Percentiles rank a stretch among this genome's conserved stretches.
phyloP scores from a whole-genome alignment of 2,113 vertebrate species.

The human region GRCh38 chr17:3070501-3071000 shows the following conservation, averaged over 20 bases:
- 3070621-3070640: background rate
- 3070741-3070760: too few species aligned
- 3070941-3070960: too few species aligned
- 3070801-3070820: too few species aligned
- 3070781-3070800: accelerated
- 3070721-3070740: too few species aligned
- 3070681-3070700: background rate
- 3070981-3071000: too few species aligned
- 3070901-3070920: too few species aligned
- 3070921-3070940: too few species aligned
- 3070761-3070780: too few species aligned
- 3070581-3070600: background rate
- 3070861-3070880: accelerated
- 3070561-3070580: background rate
- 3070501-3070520: background rate
- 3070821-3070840: too few species aligned
- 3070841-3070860: too few species aligned
- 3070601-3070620: background rate
- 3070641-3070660: background rate
- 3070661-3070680: background rate
- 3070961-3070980: too few species aligned
- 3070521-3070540: background rate
- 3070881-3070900: too few species aligned
- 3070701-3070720: background rate
- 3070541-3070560: background rate